These are phyloP conservation scores for Haplotaxodon microlepis DNA, from an alignment of 2,113 vertebrate genomes.

Conservation along the genomic window DNA sequence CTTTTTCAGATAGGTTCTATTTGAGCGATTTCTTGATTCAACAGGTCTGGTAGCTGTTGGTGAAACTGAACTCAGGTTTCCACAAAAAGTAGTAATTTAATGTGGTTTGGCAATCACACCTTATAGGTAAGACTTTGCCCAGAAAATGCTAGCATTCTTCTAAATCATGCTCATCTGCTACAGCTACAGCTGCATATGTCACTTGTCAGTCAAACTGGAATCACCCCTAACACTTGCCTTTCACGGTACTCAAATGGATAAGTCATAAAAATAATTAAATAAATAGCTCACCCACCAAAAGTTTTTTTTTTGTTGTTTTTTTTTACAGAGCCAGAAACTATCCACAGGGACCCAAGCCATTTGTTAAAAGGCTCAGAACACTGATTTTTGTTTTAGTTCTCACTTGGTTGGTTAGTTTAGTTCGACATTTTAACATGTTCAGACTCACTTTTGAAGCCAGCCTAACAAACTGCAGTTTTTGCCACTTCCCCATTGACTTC, in stretches of 20 bases:
- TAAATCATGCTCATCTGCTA: not conserved
- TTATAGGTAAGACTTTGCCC: not conserved
- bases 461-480: not conserved
- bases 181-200: not conserved
- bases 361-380: not conserved
- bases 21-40: not conserved
- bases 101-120: not conserved
- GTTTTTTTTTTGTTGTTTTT: not conserved
- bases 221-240: not conserved
- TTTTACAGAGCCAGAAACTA: not conserved
- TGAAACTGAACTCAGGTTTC: not conserved
- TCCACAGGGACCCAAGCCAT: not conserved
- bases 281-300: not conserved
- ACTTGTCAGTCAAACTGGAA: not conserved
- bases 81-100: not conserved
- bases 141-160: not conserved
- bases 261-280: not conserved
- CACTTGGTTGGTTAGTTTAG: not conserved
- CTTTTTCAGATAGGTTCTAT: not conserved
- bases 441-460: not conserved
- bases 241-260: not conserved
- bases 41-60: not conserved
- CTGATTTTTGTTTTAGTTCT: not conserved
- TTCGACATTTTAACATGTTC: not conserved
- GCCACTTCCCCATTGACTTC: not conserved